Evolutionary conservation across 2,888 invertebrate genomes (phyloP), one percentile per base, ranked within the genome.

Genomic region (Trichogramma dendrolimi): DNA sequence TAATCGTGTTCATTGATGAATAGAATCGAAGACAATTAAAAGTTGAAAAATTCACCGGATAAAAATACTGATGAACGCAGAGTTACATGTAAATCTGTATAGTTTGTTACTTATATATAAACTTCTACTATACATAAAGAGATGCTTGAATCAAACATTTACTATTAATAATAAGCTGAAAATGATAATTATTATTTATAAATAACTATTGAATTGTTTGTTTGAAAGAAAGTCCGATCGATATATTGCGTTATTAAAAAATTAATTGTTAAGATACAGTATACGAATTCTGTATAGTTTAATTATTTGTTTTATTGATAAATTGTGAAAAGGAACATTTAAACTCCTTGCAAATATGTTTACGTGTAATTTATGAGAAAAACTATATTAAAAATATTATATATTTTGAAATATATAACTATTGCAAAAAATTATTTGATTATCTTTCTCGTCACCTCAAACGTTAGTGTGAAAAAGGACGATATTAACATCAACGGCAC

Each of bases 81-180:
- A 48, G 8, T 46, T 46, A 8, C n/a, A 46, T 46, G n/a, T 46
- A 46, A 46, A 59, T 49, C 52, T 55, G 14, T 58, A 61, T 53
- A 57, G 59, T 64, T 59, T 64, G 40, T 59, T 56, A 62, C 27
- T 50, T 27, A 27, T 27, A 42, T 61, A 64, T 56, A 54, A 61
- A 64, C 58, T 51, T 58, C 14, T 53, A 58, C 38, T 46, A 60
- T 60, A 56, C 38, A 7, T 59, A 43, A 56, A 59, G 52, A 52
- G 52, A 58, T 50, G 49, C 39, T 61, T 56, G 39, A 53, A 61
- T 50, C 4, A 50, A 50, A 58, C 27, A 27, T 27, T 27, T 27
- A 27, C 27, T 27, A 27, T 27, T 27, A 27, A 27, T 27, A 1
- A 27, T 27, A 27, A 27, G 27, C 27, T 27, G 27, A 27, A 27